A percentile compares a stretch with the other conserved stretches of the same genome.
phyloP scores from a whole-genome alignment of 2,113 vertebrate species.

The Dasypus novemcinctus region DNA sequence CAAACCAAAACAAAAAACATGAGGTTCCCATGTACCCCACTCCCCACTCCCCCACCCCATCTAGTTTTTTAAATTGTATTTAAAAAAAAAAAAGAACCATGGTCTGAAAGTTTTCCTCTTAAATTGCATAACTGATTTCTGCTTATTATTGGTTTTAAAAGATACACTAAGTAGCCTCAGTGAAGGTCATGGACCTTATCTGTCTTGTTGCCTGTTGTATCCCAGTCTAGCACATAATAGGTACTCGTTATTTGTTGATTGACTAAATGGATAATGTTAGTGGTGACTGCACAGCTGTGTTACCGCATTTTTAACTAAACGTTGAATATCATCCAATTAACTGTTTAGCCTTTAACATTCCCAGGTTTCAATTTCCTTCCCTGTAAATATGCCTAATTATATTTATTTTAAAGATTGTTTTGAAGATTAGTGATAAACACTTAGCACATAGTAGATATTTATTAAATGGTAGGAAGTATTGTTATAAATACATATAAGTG shows the following conservation, averaged over 20 bases:
- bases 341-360: slow-evolving; percentile 27
- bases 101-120: neutral
- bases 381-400: slow-evolving; percentile 5
- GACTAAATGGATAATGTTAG: neutral
- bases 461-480: neutral
- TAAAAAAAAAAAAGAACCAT: slow-evolving; percentile 33
- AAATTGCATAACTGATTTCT: neutral
- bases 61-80: too few species aligned
- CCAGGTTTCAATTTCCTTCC: slow-evolving; percentile 23
- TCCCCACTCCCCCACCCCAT: too few species aligned
- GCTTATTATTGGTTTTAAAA: neutral
- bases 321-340: neutral
- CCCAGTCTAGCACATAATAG: neutral
- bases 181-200: neutral
- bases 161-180: neutral
- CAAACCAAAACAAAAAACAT: too few species aligned
- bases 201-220: neutral
- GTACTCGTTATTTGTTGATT: neutral
- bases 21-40: too few species aligned
- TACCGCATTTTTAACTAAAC: slow-evolving; percentile 14
- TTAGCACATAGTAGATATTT: neutral
- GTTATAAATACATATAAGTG: slow-evolving; percentile 19
- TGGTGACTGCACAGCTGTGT: neutral
- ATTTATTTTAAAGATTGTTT: neutral
- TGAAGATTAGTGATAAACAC: slow-evolving; percentile 12